Evolutionary conservation across 2,888 invertebrate genomes (phyloP).

Genomic region (Drosophila eohydei): DNA sequence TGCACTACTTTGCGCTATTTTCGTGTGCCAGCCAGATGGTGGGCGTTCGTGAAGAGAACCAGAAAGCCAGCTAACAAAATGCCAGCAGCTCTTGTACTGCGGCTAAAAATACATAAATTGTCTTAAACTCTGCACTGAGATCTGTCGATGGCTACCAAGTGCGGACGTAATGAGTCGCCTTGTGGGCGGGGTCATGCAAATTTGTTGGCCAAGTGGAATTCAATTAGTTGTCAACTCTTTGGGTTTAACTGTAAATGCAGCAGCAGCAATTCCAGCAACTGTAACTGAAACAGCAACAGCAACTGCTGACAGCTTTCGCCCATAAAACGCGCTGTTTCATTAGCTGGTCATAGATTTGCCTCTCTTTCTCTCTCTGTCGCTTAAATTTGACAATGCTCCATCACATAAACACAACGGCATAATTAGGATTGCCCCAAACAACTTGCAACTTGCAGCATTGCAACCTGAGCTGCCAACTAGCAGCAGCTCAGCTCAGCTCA

Average conservation of each 20-base stretch:
- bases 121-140: constrained; percentile 36
- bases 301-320: constrained; percentile 59
- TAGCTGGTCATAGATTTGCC: constrained; percentile 14
- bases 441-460: constrained; percentile 22
- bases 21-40: constrained; percentile 76
- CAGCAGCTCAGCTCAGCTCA: constrained; percentile 15
- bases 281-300: constrained; percentile 7
- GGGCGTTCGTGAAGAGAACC: constrained; percentile 62
- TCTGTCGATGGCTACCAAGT: constrained; percentile 35
- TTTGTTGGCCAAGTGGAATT: constrained; percentile 55
- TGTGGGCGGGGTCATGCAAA: constrained; percentile 48
- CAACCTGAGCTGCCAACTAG: constrained; percentile 32
- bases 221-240: constrained; percentile 45
- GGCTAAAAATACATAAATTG: constrained; percentile 68
- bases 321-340: constrained; percentile 61
- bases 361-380: not conserved
- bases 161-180: constrained; percentile 51
- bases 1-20: constrained; percentile 80
- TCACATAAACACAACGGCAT: constrained; percentile 64
- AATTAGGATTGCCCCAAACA: constrained; percentile 48
- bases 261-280: constrained; percentile 4
- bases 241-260: constrained; percentile 22
- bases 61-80: constrained; percentile 41
- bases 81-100: constrained; percentile 34
- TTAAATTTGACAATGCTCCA: constrained; percentile 57